Conservation (phyloP, 92 coral and sea anemone genomes). For the Palythoa caribaeorum region DNA sequence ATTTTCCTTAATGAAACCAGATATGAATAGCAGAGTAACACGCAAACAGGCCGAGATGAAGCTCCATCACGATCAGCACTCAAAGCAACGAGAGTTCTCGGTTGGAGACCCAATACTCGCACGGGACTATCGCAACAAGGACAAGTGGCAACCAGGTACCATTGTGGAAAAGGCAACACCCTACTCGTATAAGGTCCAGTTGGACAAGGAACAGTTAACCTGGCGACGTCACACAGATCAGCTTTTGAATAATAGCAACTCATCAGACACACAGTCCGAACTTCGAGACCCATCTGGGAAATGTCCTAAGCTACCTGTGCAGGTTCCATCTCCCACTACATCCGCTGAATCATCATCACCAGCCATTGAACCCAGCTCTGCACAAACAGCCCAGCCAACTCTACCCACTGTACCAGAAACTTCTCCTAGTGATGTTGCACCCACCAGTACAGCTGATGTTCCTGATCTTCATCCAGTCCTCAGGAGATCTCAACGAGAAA, state of each 20-base stretch:
- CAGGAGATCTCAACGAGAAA: not conserved
- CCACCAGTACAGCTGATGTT: constrained; percentile 16
- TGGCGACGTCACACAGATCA: constrained; percentile 25
- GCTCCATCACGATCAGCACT: constrained; percentile 41
- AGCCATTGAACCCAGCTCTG: constrained; percentile 6
- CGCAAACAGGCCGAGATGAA: constrained; percentile 52
- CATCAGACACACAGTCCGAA: constrained; percentile 7
- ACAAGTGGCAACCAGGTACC: constrained; percentile 50
- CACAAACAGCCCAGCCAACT: not conserved
- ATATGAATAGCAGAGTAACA: constrained; percentile 38
- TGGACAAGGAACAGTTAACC: constrained; percentile 9
- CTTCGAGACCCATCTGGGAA: constrained; percentile 1
- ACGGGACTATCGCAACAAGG: constrained; percentile 21
- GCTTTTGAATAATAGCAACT: not conserved
- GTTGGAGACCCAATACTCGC: constrained; percentile 43
- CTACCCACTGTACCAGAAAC: constrained; percentile 13
- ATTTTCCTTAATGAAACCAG: constrained; percentile 53
- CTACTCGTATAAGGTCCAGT: constrained; percentile 12
- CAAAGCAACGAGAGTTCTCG: constrained; percentile 28
- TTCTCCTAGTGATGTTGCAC: constrained; percentile 5
- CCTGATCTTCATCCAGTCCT: not conserved
- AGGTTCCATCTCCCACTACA: constrained; percentile 9
- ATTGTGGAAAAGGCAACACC: constrained; percentile 15
- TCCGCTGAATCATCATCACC: constrained; percentile 4
- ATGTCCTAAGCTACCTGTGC: constrained; percentile 7